Base-by-base conservation (phyloP, 2,113 vertebrate genomes). In the Cavia porcellus region DNA sequence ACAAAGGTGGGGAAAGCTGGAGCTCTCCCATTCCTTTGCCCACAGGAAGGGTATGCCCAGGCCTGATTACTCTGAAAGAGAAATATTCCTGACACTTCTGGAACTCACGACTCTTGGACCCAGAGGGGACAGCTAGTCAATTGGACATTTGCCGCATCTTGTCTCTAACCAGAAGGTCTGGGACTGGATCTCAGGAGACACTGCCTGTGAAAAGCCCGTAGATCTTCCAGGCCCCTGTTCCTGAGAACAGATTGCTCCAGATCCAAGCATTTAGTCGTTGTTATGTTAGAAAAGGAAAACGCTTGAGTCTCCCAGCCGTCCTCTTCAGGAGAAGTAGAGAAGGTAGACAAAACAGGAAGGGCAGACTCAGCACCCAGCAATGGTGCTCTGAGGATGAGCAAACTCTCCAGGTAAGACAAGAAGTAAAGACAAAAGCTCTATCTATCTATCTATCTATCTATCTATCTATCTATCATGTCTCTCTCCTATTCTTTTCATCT, bases 361-460 rank as follows among this genome's bases (percentile, higher is more conserved):
- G n/a, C 57, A 84, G 20, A 87, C 25, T 13, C 12, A 82, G 12
- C 3, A 61, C 15, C 35, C 12, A 35, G 25, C 62, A 42, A 85
- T 59, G 62, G 42, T 22, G n/a, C 57, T 57, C 50, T 92, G 66
- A 90, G 82, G 30, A 93, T 80, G 62, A 11, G 10, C 57, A 81
- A 10, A 89, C 59, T 61, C 57, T 75, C 72, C 92, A 96, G 92
- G 92, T 88, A 96, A 93, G 87, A 74, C 74, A 86, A 92, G 20
- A 38, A 1, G 24, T 61, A 45, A 72, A 64, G 5, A 74, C 30
- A 19, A 52, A 28, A 81, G 47, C 12, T 13, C 57, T 0, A 20
- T 30, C 38, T 66, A 30, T 30, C 47, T 30, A 2, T 47, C 38
- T 57, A 8, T 38, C 72, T 25, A 7, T 42, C 70, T 11, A 10